Base-by-base conservation (phyloP, 1,140 invertebrate genomes). In the Drosophila miranda region DNA sequence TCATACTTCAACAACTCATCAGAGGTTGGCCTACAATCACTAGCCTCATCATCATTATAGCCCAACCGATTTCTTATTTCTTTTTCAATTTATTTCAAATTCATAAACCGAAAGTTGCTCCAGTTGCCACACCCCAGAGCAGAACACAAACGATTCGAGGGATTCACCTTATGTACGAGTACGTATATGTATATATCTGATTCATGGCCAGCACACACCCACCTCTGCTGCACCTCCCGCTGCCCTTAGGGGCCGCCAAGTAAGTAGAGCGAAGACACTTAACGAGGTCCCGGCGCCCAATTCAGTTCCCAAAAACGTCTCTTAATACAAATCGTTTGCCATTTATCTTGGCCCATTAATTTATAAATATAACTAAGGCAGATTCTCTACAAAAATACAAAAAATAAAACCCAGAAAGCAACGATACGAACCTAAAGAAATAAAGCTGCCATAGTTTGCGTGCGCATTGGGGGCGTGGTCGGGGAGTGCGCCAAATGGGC, bases 321-420 rank as follows among this genome's bases (percentile, higher is more conserved):
- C 58, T 71, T 68, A 75, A 82, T 72, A 87, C 49, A 87, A 87
- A 87, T 87, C 53, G 61, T 11, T 76, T 44, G 78, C 75, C 82
- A 87, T 87, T 87, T 75, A 77, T 87, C 83, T 87, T 57, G 57
- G 68, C 51, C 63, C 82, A 87, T 84, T 84, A 84, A 87, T 87
- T 84, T 84, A 74, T 87, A 87, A 87, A 84, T 81, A 81, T 87
- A 84, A 77, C 77, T 78, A 81, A 78, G 82, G 58, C 60, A 64
- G 59, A 70, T 78, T 72, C 67, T 72, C 50, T 19, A 45, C 16
- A 16, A 60, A 56, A 75, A 61, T 45, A 56, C 46, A 72, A 53
- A 51, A 67, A 46, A 46, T 30, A 43, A 38, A 34, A 38, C 28
- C 55, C 21, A 9, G 53, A 55, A 16, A 16, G n/a, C 41, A 55